Conservation (phyloP, 1,140 invertebrate genomes). For the Pseudobourletiella spinata region DNA sequence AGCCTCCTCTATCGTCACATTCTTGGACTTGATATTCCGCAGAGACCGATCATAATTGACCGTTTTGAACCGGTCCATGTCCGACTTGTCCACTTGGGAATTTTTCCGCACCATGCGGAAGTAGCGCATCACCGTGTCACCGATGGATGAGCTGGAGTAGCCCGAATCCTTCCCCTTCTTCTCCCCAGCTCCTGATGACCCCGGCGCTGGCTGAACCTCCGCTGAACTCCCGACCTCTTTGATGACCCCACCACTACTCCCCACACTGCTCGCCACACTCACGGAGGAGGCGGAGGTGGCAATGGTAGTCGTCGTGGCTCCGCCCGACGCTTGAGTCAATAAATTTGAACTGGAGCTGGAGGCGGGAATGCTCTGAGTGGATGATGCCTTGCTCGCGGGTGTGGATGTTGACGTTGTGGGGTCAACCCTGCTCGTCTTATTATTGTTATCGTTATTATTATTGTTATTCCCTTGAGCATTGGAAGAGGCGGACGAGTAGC, state of each 20-base stretch:
- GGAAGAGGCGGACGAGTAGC: neutral
- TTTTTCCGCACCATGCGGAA: conserved; percentile 75
- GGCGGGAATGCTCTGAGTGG: no score
- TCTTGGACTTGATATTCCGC: conserved; percentile 69
- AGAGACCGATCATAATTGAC: conserved; percentile 80
- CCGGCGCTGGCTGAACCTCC: conserved; percentile 8
- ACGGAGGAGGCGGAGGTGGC: neutral
- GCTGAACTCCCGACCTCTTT: no score
- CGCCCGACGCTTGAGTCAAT: neutral
- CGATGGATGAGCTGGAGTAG: conserved; percentile 66
- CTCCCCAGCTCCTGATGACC: conserved; percentile 38
- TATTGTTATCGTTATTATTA: neutral
- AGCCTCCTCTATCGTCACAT: conserved; percentile 39
- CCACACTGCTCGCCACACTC: conserved; percentile 7
- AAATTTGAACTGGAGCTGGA: neutral
- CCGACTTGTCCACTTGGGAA: conserved; percentile 60
- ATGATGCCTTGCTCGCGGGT: neutral
- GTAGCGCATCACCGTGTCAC: conserved; percentile 73
- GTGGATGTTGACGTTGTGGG: neutral
- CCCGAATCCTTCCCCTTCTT: conserved; percentile 55
- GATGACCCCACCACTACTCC: conserved; percentile 40
- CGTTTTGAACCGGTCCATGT: conserved; percentile 68
- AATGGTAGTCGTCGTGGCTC: neutral
- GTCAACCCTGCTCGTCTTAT: no score
- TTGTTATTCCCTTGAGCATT: neutral